Conservation (phyloP, 2,113 vertebrate species). For the Sebastes fasciatus region DNA sequence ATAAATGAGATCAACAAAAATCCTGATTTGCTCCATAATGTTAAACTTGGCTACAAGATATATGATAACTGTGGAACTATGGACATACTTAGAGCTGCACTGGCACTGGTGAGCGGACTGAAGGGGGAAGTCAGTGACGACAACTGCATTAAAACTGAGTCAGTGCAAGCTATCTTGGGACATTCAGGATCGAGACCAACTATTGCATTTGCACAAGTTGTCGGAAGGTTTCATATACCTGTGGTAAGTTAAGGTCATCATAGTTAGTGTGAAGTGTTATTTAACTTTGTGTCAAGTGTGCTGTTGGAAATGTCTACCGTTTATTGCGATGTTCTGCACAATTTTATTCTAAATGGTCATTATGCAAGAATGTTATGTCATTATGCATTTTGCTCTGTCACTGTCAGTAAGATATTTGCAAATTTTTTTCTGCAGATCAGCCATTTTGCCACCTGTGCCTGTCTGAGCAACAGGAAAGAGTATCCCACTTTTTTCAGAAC, state of each 20-base stretch:
- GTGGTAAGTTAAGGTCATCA: constrained; percentile 76
- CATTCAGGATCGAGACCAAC: constrained; percentile 86
- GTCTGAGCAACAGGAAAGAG: constrained; percentile 82
- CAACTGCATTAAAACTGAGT: constrained; percentile 69
- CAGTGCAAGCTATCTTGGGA: constrained; percentile 82
- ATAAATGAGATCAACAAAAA: constrained; percentile 84
- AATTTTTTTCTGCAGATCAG: constrained; percentile 75
- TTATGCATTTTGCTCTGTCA: neutral
- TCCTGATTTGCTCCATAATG: constrained; percentile 70
- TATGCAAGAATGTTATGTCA: neutral
- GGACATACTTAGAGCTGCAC: constrained; percentile 81
- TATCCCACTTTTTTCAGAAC: constrained; percentile 87
- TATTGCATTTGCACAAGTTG: constrained; percentile 76
- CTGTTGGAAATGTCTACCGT: neutral
- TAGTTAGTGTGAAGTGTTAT: neutral
- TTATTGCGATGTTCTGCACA: neutral
- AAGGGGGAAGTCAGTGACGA: constrained; percentile 44
- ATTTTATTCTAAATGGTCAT: neutral
- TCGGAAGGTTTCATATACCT: constrained; percentile 81
- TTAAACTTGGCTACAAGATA: constrained; percentile 84
- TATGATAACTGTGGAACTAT: constrained; percentile 83
- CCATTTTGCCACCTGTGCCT: constrained; percentile 86
- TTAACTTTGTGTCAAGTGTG: neutral
- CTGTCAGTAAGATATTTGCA: constrained; percentile 12
- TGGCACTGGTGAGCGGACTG: constrained; percentile 77